Base-by-base conservation (phyloP, 2,888 invertebrate genomes). In the Trichopoda pennipes region DNA sequence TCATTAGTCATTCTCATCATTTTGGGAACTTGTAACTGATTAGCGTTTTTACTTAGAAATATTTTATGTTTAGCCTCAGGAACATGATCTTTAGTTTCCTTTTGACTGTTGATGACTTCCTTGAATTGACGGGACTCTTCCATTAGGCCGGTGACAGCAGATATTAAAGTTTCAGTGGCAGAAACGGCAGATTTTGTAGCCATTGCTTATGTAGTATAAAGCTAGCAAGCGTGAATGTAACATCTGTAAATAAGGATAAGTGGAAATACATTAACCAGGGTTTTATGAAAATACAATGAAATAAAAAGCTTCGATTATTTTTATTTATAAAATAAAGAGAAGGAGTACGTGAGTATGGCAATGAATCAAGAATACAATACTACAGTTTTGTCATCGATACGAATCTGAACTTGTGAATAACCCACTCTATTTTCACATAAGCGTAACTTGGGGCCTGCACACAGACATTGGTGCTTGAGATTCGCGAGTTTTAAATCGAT, bases 111-210 rank as follows among this genome's bases (percentile, higher is more conserved):
- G 12, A 75, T 66, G 1, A 49, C 60, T 49, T 70, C 78, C 16
- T 78, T 75, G 17, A 78, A 66, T 60, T 78, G 74, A 35, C 66
- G 81, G 35, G 81, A 72, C 23, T 82, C 81, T 28, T 78, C 82
- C 75, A 66, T 75, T 72, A 82, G 47, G 21, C 66, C 66, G 51
- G 55, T 70, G 9, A 79, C 68, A 10, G 70, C 38, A 4, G 64
- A 70, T 42, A 82, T 72, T 42, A 79, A 70, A 42, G 70, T 72
- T 74, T 78, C 55, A n/a, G 78, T 81, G 70, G 78, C 56, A 61
- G 70, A 44, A 28, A 51, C 56, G 19, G 49, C 60, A 28, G 82
- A 79, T 75, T 79, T 82, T n/a, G 60, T 66, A 61, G 82, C 72
- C 82, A 82, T 82, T 66, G 42, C 32, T 42, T 49, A 49, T 51